Conservation (phyloP, 2,113 vertebrate species). For the Nematolebias whitei region DNA sequence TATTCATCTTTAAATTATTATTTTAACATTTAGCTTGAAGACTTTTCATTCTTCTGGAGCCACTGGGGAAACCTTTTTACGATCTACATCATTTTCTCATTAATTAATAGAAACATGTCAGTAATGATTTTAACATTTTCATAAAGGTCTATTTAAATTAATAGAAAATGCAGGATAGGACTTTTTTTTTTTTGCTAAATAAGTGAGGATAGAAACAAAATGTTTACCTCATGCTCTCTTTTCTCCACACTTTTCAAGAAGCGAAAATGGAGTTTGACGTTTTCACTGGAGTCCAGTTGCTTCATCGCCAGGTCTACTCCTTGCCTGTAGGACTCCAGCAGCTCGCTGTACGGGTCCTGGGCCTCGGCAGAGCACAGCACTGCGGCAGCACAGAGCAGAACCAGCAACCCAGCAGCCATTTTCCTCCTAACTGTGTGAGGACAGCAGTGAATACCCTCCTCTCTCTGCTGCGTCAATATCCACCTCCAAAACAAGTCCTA, state of each 20-base stretch:
- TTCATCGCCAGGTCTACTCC: conserved; percentile 69
- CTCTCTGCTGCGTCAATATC: conserved; percentile 21
- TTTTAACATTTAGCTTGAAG: background rate
- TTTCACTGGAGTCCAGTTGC: conserved; percentile 45
- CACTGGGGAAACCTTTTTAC: background rate
- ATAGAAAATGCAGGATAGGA: background rate
- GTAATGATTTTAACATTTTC: background rate
- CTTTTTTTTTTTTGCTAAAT: no score
- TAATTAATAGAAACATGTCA: background rate
- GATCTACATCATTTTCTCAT: no score
- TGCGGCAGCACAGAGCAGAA: conserved; percentile 59
- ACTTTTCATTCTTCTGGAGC: background rate
- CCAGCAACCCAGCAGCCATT: conserved; percentile 60
- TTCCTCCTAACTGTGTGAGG: conserved; percentile 34
- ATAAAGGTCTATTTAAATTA: background rate
- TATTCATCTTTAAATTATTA: background rate
- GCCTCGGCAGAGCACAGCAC: conserved; percentile 31
- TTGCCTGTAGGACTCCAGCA: conserved; percentile 40
- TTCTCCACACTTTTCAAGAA: conserved; percentile 61
- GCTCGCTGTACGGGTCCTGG: conserved; percentile 36
- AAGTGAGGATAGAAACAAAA: background rate
- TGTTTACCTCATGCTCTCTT: conserved; percentile 62
- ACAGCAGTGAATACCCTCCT: conserved; percentile 25
- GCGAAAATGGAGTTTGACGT: conserved; percentile 69
- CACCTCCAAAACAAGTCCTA: conserved; percentile 56